Conservation (phyloP, 2,797 vertebrate species). For the Crax fasciolata region DNA sequence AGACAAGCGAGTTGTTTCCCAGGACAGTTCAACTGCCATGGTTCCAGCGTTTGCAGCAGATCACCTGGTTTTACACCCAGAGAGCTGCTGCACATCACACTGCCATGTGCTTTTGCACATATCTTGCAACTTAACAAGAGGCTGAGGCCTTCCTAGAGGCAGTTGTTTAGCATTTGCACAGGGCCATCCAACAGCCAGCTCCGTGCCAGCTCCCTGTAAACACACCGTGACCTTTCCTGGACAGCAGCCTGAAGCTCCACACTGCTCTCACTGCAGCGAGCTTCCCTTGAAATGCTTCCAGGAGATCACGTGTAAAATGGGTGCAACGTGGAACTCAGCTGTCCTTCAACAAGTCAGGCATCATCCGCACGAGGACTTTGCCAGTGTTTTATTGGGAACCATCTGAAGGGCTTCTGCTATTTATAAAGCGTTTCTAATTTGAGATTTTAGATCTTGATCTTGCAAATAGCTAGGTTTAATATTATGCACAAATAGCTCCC, state of each 20-base stretch:
- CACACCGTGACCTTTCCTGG: background rate
- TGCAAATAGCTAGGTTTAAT: background rate
- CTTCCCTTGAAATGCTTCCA: background rate
- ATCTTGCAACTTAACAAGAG: background rate
- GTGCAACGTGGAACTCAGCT: rapidly evolving
- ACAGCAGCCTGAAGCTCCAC: background rate
- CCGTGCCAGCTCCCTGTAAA: background rate
- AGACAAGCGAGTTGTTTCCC: background rate
- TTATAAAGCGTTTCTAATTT: background rate
- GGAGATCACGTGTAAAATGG: rapidly evolving
- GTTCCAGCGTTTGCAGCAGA: background rate
- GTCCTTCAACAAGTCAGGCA: rapidly evolving
- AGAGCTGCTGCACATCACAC: no score
- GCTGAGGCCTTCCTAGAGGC: background rate
- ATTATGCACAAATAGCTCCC: background rate
- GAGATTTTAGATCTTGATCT: background rate
- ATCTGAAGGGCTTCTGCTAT: background rate
- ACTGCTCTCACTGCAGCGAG: background rate
- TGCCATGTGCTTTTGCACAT: rapidly evolving
- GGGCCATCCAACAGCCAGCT: background rate
- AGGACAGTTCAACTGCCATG: background rate
- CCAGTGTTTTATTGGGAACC: background rate
- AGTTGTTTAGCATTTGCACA: background rate
- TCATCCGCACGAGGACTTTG: background rate
- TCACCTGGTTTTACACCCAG: background rate